phyloP scores from a whole-genome alignment of 2,797 vertebrate species.

The Acipenser transmontanus region DNA sequence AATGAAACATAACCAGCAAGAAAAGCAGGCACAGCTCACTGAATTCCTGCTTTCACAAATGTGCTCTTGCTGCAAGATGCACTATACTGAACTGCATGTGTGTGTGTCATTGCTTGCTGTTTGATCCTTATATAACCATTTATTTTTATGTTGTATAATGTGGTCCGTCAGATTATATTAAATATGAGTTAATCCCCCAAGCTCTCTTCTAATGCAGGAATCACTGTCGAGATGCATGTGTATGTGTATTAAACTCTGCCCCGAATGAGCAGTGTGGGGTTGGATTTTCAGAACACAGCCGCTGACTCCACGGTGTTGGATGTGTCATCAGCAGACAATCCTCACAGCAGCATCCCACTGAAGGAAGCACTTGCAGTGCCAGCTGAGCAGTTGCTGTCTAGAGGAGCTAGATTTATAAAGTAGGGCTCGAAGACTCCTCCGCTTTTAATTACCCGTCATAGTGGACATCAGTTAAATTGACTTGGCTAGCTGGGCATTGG shows the following conservation, averaged over 20 bases:
- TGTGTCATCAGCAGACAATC: background rate
- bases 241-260: background rate
- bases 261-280: background rate
- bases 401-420: no score
- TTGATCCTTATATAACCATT: constrained; percentile 15
- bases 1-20: no score
- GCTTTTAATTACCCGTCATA: background rate
- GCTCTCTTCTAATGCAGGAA: constrained; percentile 3
- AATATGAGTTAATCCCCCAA: constrained; percentile 9
- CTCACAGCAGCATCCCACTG: background rate
- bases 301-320: background rate
- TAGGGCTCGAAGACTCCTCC: no score
- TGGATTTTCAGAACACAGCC: background rate
- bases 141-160: constrained; percentile 6
- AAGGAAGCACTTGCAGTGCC: background rate
- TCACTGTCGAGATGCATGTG: background rate
- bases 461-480: background rate
- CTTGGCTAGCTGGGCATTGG: background rate
- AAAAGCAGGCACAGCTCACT: no score
- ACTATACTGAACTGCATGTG: background rate
- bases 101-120: background rate
- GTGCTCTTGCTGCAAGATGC: background rate
- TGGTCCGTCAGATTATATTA: constrained; percentile 10
- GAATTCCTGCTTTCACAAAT: background rate
- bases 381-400: background rate